Percentiles rank a stretch among this genome's conserved stretches.
phyloP scores from a whole-genome alignment of 2,797 vertebrate species.

The Scleropages formosus region DNA sequence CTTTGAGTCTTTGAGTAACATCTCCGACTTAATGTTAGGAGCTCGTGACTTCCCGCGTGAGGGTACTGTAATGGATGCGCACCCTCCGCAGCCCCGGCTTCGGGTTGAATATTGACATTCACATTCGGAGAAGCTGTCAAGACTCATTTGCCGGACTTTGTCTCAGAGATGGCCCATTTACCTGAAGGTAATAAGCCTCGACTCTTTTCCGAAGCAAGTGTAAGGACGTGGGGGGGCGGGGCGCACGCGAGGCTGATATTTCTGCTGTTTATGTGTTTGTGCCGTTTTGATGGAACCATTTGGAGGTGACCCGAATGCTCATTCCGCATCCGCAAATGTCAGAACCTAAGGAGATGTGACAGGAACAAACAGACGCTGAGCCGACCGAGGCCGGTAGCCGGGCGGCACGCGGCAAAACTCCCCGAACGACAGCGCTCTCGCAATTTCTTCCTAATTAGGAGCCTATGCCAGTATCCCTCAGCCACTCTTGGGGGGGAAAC shows the following conservation, averaged over 20 bases:
- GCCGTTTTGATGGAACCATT: constrained; percentile 20
- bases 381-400: constrained; percentile 26
- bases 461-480: constrained; percentile 36
- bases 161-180: constrained; percentile 47
- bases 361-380: background rate
- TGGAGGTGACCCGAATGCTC: constrained; percentile 19
- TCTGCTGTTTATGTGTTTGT: constrained; percentile 8
- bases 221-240: constrained; percentile 52
- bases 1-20: too few relatives aligned
- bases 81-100: background rate
- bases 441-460: constrained; percentile 54
- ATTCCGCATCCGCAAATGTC: constrained; percentile 47
- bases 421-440: constrained; percentile 42
- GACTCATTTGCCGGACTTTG: constrained; percentile 54
- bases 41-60: background rate
- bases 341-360: constrained; percentile 21
- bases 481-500: constrained; percentile 42
- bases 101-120: constrained; percentile 57
- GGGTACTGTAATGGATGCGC: background rate
- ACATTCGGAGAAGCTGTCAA: constrained; percentile 53
- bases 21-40: too few relatives aligned
- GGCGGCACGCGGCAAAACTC: constrained; percentile 42
- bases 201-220: constrained; percentile 58
- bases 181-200: constrained; percentile 65
- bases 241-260: constrained; percentile 46